These are phyloP conservation scores for Drosophila helvetica DNA, from an alignment of 2,888 invertebrate genomes.

Conservation along the genomic window DNA sequence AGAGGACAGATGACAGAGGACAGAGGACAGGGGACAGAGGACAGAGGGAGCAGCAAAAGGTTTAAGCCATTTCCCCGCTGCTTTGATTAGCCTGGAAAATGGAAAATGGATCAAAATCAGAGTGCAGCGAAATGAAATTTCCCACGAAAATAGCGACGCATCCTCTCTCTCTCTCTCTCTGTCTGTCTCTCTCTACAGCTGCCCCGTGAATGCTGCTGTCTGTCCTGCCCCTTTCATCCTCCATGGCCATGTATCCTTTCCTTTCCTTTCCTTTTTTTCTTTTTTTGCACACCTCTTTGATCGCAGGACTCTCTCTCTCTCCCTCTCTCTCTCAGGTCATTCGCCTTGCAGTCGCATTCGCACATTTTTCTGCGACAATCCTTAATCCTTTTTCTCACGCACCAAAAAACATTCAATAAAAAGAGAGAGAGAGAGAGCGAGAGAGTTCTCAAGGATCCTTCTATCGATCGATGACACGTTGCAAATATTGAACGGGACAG, in stretches of 20 bases:
- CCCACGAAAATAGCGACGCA: slow-evolving; percentile 28
- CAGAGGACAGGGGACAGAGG: too few species aligned
- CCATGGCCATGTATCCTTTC: background rate
- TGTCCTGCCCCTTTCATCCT: background rate
- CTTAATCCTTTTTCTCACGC: slow-evolving; percentile 78
- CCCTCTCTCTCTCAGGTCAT: background rate
- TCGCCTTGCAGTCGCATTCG: slow-evolving; percentile 5
- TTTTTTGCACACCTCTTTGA: slow-evolving; percentile 21
- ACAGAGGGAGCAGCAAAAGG: background rate
- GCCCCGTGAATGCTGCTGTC: slow-evolving; percentile 1
- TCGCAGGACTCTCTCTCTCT: background rate
- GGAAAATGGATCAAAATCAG: slow-evolving; percentile 42
- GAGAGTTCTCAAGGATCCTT: slow-evolving; percentile 67
- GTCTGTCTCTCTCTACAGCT: slow-evolving; percentile 11
- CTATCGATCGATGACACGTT: slow-evolving; percentile 64
- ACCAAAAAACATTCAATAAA: slow-evolving; percentile 71
- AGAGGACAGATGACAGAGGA: too few species aligned
- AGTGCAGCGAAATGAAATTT: slow-evolving; percentile 17
- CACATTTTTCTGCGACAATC: slow-evolving; percentile 53
- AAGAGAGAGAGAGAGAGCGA: slow-evolving; percentile 25
- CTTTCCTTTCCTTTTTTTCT: background rate
- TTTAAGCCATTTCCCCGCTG: background rate
- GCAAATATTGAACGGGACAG: slow-evolving; percentile 58
- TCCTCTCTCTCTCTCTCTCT: too few species aligned
- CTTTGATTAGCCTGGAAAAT: slow-evolving; percentile 36